These are phyloP conservation scores for Ardeotis arabs DNA, from an alignment of 2,113 vertebrate species.

Conservation along the genomic window DNA sequence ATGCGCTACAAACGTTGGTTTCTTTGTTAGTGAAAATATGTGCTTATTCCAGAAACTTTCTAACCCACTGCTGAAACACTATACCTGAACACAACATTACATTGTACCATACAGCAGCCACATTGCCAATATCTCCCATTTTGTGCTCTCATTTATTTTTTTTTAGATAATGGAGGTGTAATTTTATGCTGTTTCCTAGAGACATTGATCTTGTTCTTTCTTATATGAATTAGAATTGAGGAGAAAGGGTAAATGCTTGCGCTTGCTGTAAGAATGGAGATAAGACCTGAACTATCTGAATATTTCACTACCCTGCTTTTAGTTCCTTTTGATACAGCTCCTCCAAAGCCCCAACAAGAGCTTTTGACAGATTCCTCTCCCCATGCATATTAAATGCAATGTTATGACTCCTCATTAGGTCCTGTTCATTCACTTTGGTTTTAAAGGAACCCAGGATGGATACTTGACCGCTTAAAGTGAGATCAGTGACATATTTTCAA, in stretches of 20 bases:
- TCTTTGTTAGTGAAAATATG: background rate
- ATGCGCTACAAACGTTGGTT: background rate
- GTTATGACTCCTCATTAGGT: background rate
- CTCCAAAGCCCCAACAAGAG: background rate
- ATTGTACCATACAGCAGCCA: background rate
- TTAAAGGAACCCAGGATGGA: background rate
- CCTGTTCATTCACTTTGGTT: background rate
- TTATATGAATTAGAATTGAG: background rate
- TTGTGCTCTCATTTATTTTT: background rate
- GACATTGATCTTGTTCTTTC: background rate
- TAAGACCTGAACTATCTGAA: background rate
- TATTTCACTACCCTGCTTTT: background rate
- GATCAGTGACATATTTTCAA: background rate
- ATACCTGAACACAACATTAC: background rate
- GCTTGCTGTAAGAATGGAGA: background rate
- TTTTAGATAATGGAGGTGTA: background rate
- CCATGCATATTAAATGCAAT: background rate
- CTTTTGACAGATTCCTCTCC: background rate
- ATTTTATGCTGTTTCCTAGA: background rate
- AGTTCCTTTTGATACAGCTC: background rate
- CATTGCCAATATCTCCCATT: background rate
- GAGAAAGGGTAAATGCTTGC: background rate
- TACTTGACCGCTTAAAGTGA: background rate
- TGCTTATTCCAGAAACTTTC: background rate
- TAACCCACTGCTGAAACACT: background rate